Conservation (phyloP, 2,888 invertebrate species). For the Sipunculus nudus region DNA sequence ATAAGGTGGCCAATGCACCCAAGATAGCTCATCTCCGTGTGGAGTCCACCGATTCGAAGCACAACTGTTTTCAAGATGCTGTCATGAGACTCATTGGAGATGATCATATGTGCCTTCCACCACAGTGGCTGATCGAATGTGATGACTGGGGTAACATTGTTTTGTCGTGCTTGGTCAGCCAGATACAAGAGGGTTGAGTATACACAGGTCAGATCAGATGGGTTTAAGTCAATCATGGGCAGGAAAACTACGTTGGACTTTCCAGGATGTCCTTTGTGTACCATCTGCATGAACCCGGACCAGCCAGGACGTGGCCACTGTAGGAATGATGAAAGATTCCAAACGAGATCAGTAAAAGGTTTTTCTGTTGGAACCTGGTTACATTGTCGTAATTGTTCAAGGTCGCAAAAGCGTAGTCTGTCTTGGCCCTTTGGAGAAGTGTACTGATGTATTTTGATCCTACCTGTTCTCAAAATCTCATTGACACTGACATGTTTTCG, state of each 20-base stretch:
- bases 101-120: conserved; percentile 29
- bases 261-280: conserved; percentile 11
- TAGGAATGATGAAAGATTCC: too few relatives aligned
- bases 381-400: too few relatives aligned
- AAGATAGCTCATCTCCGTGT: conserved; percentile 42
- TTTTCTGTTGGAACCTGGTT: too few relatives aligned
- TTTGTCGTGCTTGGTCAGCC: too few relatives aligned
- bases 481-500: background rate
- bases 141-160: conserved; percentile 33
- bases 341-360: too few relatives aligned
- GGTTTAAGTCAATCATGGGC: conserved; percentile 30
- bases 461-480: background rate
- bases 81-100: conserved; percentile 4
- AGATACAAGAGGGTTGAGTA: conserved; percentile 16
- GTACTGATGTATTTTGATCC: background rate
- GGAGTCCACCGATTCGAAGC: conserved; percentile 30
- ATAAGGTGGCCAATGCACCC: conserved; percentile 42
- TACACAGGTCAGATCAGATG: conserved; percentile 13
- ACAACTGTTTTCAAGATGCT: conserved; percentile 23
- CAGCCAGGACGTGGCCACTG: conserved; percentile 32
- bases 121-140: conserved; percentile 41
- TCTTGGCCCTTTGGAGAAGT: too few relatives aligned
- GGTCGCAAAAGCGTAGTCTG: too few relatives aligned
- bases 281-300: conserved; percentile 38
- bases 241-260: conserved; percentile 17